These are phyloP conservation scores for Julus scandinavius DNA, from an alignment of 2,888 invertebrate species.

Conservation along the genomic window DNA sequence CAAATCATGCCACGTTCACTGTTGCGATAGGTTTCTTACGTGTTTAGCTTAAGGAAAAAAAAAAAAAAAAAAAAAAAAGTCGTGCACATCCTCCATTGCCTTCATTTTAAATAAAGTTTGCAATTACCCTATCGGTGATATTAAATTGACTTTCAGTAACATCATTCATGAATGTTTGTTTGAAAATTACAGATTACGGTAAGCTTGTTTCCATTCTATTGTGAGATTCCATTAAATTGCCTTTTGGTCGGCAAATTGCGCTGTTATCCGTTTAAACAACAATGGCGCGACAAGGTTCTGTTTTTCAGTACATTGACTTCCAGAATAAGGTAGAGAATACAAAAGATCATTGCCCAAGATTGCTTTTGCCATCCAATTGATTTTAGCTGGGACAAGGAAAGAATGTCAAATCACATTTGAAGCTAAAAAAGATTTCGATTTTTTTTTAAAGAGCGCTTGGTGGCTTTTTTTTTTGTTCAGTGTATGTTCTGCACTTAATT, in stretches of 20 bases:
- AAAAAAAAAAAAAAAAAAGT: neutral
- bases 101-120: conserved; percentile 30
- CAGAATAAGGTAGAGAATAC: conserved; percentile 37
- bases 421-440: neutral
- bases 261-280: conserved; percentile 25
- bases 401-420: neutral
- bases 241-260: conserved; percentile 15
- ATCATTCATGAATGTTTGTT: neutral
- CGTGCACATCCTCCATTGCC: neutral
- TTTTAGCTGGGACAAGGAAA: conserved; percentile 1
- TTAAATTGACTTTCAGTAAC: conserved; percentile 15
- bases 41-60: conserved; percentile 21
- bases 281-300: conserved; percentile 19
- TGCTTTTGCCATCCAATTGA: conserved; percentile 42
- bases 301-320: conserved; percentile 31
- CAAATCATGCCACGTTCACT: conserved; percentile 5
- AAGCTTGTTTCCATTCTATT: neutral
- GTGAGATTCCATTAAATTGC: neutral
- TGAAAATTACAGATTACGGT: conserved; percentile 14
- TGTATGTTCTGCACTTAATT: neutral
- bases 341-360: conserved; percentile 19
- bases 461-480: neutral
- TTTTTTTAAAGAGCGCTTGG: neutral
- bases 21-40: neutral
- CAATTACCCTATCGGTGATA: conserved; percentile 14